Evolutionary conservation across 1,140 invertebrate genomes (phyloP), one percentile per base, ranked within the genome.

Genomic region (Ylistrum balloti): DNA sequence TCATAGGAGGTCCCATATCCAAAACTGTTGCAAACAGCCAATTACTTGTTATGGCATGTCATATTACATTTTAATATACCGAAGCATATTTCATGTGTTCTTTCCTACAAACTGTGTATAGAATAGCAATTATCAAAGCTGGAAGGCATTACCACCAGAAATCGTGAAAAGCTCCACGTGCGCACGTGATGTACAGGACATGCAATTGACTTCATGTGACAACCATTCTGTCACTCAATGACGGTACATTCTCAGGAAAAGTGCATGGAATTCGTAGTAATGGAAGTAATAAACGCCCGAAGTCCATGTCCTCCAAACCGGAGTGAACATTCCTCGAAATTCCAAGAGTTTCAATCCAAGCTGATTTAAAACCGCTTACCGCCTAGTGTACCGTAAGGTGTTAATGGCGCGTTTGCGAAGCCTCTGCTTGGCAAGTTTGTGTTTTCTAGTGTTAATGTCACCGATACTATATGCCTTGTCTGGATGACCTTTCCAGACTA

Each of bases 401-500:
- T 28, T 74, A 74, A 74, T 74, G 56, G 56, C 2, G 11, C 56
- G 28, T 74, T 74, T 74, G 56, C 22, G 56, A n/a, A 74, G n/a
- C 56, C 22, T 74, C 22, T 74, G 56, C 56, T 74, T 74, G 56
- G 22, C 56, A 74, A 17, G 45, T 56, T 56, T 56, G 45, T 56
- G 45, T 20, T 56, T 56, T 5, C 41, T 9, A 9, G 56, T 74
- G n/a, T 28, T 74, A 74, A 74, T 74, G 56, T 74, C 56, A 74
- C 56, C 28, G 0, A 22, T 22, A 28, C 56, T 74, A 11, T 74
- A 74, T 74, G 56, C 22, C 28, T 28, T 1, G 56, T n/a, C 56
- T 28, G n/a, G 56, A n/a, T 28, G 56, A 74, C 56, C 56, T 74
- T 74, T 74, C 56, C 56, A 74, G 56, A 74, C 56, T 74, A 74